Base-by-base conservation (phyloP, 2,888 invertebrate species). In the Copidosoma aretas region DNA sequence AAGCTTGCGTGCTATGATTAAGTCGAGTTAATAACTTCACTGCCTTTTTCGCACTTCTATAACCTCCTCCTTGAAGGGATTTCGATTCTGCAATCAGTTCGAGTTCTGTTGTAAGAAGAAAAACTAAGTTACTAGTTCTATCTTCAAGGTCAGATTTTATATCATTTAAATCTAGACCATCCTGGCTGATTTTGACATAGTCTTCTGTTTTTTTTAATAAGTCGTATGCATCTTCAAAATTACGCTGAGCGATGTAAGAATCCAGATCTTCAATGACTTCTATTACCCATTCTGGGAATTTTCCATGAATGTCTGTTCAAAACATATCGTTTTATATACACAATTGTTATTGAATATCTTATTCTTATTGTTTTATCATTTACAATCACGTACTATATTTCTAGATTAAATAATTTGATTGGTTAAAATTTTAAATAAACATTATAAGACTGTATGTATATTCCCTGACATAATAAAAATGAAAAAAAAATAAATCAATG, bases 201-300 rank as follows among this genome's bases (percentile, higher is more conserved):
- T 87, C 85, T 71, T 87, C 87, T 0, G 89, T 86, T 77, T 89
- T 90, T 75, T 92, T 91, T 75, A 97, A 89, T 17, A 96, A 86
- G 73, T 90, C 89, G 73, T 95, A 91, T 1, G 97, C 96, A 79
- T 94, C 94, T 82, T 97, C 95, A 80, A 98, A 98, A 84, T 97
- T 95, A 76, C 98, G 89, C 84, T 98, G 96, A 0, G 97, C 98
- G 74, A 98, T 93, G 77, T 92, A 90, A 17, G 97, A 96, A 86
- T 98, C 97, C 64, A 98, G 86, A 84, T 98, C 97, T 82, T 98
- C 98, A 1, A 94, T 91, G 4, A 94, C 91, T 83, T 97, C 96
- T 67, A 91, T 84, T 64, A 98, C 84, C 97, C 97, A 98, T 79
- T 95, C 94, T 0, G 95, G 94, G 53, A 84, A 84, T 32, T 32